Evolutionary conservation across 2,888 invertebrate genomes (phyloP), one percentile per base, ranked within the genome.

Genomic region (Ectropis crepuscularia): DNA sequence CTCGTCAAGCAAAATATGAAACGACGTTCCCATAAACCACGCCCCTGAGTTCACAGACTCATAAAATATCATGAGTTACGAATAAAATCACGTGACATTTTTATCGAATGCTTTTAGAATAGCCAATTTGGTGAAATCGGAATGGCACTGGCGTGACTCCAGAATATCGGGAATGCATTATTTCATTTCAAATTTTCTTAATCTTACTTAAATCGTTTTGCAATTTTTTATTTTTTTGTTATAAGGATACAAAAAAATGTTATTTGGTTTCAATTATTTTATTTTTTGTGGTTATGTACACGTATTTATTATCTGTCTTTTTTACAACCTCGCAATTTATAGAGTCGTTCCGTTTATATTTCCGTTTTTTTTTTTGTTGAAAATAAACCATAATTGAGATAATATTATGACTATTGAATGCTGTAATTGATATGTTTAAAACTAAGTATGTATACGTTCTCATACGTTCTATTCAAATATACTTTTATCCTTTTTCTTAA

Each of bases 1-100:
- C 61, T 72, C 66, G 64, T 66, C 65, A 65, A 65, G 53, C 70
- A 55, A 70, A 70, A 70, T 68, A 70, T 66, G 69, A 70, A 66
- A 66, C 51, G 66, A 42, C 53, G 55, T 59, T 51, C 59, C 51
- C 63, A 68, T 69, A 72, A 72, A 69, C 65, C 66, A 66, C 68
- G 66, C 70, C 69, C 49, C 60, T 45, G 63, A 64, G 64, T 69
- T 68, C 64, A 63, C 68, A 62, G 57, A 67, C 58, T 63, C 66
- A 63, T 72, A 69, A 72, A 70, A 67, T 66, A 61, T 63, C 64
- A 68, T 63, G 72, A 68, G 65, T 67, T 58, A 67, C 63, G 63
- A 67, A 70, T 71, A 68, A 68, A 72, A 71, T 58, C 60, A 55
- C 55, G 63, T 41, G 67, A 61, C 57, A 53, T 67, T 70, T 71